Evolutionary conservation across 2,888 invertebrate genomes (phyloP), one percentile per base, ranked within the genome.

Genomic region (Alloplasta piceator): DNA sequence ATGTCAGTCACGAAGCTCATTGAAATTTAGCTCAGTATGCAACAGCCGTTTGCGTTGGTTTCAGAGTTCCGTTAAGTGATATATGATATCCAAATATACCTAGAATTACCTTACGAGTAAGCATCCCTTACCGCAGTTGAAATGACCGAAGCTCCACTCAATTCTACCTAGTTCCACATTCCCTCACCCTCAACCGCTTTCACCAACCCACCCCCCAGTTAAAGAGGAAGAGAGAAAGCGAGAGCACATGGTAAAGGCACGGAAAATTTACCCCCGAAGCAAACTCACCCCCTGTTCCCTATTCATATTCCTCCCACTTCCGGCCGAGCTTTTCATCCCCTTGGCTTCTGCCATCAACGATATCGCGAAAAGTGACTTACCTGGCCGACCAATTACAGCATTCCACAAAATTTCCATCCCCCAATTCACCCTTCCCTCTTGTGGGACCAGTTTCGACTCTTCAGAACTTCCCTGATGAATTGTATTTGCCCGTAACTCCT

Each of bases 311-410:
- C 63, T 61, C 46, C 61, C 68, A 52, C 14, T 67, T 39, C 7
- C 41, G 41, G 26, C 36, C 36, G n/a, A 50, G 50, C 38, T 56
- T 68, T 67, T 63, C 43, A 50, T 60, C 76, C 72, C 50, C 36
- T 58, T 38, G 68, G 61, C 60, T 64, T 76, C 73, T n/a, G 50
- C 78, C 79, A 75, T 79, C 61, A 46, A 56, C 72, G 76, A 83
- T 84, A 80, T 71, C 77, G 67, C 63, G 26, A 66, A 78, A 85
- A 79, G 75, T 64, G 74, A 76, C 82, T 82, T 85, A 83, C 73
- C 72, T 81, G 67, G 63, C 78, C 71, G 80, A 85, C 72, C 83
- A 86, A 85, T 85, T 85, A 85, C 78, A 66, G 43, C 63, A 75
- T 80, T 74, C 50, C 55, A n/a, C 10, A 58, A 55, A 67, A 72